These are phyloP conservation scores for Recurvirostra avosetta DNA, from an alignment of 2,113 vertebrate species.

Conservation along the genomic window DNA sequence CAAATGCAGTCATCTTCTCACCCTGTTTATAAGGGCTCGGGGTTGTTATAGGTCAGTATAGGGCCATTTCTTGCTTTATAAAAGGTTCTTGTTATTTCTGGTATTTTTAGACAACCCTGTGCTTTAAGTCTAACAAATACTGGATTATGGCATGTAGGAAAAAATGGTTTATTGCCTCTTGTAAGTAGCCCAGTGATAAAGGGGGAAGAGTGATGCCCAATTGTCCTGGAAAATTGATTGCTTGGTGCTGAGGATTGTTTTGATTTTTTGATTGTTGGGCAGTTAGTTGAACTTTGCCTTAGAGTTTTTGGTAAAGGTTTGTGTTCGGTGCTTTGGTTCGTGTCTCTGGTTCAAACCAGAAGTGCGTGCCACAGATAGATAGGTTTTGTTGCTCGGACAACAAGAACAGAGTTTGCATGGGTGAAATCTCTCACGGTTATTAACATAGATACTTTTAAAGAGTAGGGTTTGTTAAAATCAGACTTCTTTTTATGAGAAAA, in stretches of 20 bases:
- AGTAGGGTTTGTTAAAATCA: background rate
- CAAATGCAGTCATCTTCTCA: background rate
- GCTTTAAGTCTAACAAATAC: background rate
- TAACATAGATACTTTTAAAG: background rate
- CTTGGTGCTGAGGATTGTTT: background rate
- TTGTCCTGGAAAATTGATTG: background rate
- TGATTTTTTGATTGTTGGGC: background rate
- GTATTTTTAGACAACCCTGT: background rate
- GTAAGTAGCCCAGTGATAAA: background rate
- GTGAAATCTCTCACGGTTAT: background rate
- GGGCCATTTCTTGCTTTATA: background rate
- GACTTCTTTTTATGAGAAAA: background rate
- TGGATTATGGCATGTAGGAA: background rate
- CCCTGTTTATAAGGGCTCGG: background rate
- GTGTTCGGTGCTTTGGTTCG: background rate
- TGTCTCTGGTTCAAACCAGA: background rate
- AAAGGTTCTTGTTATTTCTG: background rate
- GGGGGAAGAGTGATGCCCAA: background rate
- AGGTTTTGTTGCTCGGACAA: background rate
- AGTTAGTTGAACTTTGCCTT: background rate
- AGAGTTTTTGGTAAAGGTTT: background rate
- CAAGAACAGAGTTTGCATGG: background rate
- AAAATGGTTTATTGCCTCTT: background rate
- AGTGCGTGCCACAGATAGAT: background rate
- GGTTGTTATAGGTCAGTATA: background rate